Evolutionary conservation across 2,113 vertebrate genomes (phyloP), one percentile per base, ranked within the genome.

Genomic region (Dinomys branickii): DNA sequence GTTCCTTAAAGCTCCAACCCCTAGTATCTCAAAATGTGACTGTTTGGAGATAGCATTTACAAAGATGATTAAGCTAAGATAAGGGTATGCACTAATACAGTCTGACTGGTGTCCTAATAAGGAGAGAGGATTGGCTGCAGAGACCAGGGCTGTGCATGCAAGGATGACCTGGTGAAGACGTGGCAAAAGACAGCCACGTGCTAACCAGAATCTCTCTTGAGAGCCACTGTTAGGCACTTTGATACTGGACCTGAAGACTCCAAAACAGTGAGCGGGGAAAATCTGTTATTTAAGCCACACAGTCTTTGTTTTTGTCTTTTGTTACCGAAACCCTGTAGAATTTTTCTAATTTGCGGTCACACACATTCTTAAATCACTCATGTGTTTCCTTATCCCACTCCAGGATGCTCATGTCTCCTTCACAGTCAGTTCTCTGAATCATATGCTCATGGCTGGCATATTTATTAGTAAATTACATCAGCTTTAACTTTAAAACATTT

Each of bases 391-490:
- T 17, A 93, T 54, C 38, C 54, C 83, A 4, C 5, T 54, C 75
- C 38, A 3, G 33, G 80, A 44, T 78, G 56, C 84, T 83, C 1
- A 63, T 50, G 12, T 50, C 5, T 69, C 35, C 41, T 65, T 78
- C 65, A 82, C 8, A 90, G 24, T 88, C 59, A 58, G 69, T 30
- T 90, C 87, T 56, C 24, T 44, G 83, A 91, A 81, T 93, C 11
- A 58, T 81, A 14, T 78, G 38, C 35, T 80, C 1, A 50, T 30
- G 47, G 3, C 3, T 88, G 85, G 33, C 24, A 85, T 58, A 35
- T 82, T 95, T 73, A 73, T 52, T 59, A 71, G 61, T 7, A 85
- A 85, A 56, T 93, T 85, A 41, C 5, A 50, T 54, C 28, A 94
- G 9, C 11, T 56, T 11, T 61, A 87, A 54, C 75, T 88, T 83